phyloP scores from a whole-genome alignment of 2,797 vertebrate species.

The Anguilla megastoma region DNA sequence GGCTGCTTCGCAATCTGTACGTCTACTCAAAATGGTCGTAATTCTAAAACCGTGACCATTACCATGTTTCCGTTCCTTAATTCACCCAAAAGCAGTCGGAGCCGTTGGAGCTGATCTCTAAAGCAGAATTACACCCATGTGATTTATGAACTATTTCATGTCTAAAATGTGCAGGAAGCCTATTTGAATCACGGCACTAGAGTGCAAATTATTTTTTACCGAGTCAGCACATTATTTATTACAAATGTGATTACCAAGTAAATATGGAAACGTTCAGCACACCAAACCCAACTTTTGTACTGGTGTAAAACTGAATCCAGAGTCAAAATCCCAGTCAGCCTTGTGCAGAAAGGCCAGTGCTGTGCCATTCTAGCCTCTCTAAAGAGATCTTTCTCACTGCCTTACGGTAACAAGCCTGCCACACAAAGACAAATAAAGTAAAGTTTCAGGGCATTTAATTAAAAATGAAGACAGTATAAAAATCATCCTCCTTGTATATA shows the following conservation, averaged over 20 bases:
- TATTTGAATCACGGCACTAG: neutral
- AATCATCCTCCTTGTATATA: neutral
- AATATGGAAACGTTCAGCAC: slow-evolving; percentile 6
- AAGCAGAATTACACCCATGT: neutral
- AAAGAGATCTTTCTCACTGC: neutral
- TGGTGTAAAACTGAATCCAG: neutral
- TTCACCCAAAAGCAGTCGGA: neutral
- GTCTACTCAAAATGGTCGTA: slow-evolving; percentile 10
- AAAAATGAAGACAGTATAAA: neutral
- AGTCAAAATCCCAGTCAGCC: neutral
- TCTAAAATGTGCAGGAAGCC: neutral
- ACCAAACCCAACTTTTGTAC: neutral
- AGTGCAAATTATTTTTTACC: neutral
- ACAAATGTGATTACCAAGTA: neutral
- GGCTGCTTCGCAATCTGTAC: neutral
- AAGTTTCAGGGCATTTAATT: neutral
- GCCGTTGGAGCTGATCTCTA: neutral
- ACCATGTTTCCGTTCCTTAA: neutral
- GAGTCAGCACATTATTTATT: neutral
- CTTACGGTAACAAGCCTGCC: neutral
- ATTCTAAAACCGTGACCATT: slow-evolving; percentile 20
- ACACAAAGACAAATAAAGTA: neutral
- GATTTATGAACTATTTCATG: neutral
- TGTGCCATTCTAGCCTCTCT: neutral
- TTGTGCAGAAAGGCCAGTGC: neutral